phyloP scores from a whole-genome alignment of 2,797 vertebrate genomes.

The Sorex maritimensis region DNA sequence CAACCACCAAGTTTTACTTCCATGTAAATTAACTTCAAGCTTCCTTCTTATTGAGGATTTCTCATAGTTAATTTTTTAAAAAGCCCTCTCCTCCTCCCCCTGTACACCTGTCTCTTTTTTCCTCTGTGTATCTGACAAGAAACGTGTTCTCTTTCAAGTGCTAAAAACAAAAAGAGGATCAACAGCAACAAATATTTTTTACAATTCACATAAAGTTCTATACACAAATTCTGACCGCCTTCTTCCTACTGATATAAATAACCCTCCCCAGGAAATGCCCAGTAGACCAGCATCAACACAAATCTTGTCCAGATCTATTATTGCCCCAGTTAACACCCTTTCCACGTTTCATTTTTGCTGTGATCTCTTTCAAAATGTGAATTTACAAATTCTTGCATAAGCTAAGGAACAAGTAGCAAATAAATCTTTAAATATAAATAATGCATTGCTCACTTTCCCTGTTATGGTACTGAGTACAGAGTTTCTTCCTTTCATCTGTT shows the following conservation, averaged over 20 bases:
- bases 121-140: neutral
- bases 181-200: neutral
- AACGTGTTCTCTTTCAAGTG: neutral
- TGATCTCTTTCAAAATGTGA: conserved; percentile 3
- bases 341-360: neutral
- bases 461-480: neutral
- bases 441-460: neutral
- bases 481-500: neutral
- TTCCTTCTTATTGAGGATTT: neutral
- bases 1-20: neutral
- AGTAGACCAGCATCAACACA: neutral
- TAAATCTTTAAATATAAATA: neutral
- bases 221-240: neutral
- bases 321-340: neutral
- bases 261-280: neutral
- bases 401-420: neutral
- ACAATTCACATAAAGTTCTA: neutral
- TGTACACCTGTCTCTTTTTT: neutral
- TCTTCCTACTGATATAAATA: neutral
- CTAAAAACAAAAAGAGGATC: neutral
- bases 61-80: neutral
- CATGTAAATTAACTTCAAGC: neutral
- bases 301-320: neutral
- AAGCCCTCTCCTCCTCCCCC: neutral
- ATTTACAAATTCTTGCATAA: neutral